These are phyloP conservation scores for Drosophila maculinotata DNA, from an alignment of 2,888 invertebrate species.

Conservation along the genomic window DNA sequence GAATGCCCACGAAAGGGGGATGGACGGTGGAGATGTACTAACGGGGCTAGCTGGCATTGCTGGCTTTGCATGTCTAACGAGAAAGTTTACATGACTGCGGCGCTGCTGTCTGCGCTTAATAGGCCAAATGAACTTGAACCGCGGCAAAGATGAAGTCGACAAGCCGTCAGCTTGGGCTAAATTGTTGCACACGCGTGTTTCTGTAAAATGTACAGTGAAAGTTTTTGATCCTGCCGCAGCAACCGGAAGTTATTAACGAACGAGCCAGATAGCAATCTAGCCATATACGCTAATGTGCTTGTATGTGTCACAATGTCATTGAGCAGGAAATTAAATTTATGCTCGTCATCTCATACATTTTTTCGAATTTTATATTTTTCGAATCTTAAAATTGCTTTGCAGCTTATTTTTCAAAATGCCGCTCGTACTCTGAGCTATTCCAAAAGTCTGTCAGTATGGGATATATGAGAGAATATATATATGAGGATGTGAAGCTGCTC, in stretches of 20 bases:
- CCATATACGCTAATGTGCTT: conserved; percentile 9
- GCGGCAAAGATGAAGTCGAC: conserved; percentile 35
- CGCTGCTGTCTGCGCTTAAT: conserved; percentile 65
- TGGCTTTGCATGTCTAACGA: conserved; percentile 62
- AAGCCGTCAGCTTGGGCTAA: conserved; percentile 31
- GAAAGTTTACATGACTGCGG: conserved; percentile 59
- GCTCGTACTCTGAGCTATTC: no score
- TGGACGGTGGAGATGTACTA: background rate
- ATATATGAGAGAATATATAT: no score
- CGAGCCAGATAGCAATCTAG: conserved; percentile 13
- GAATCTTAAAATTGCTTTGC: conserved; percentile 4
- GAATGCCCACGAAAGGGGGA: conserved; percentile 1
- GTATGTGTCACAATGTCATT: conserved; percentile 26
- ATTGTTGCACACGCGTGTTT: conserved; percentile 61
- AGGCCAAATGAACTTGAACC: conserved; percentile 76
- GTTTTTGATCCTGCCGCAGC: conserved; percentile 48
- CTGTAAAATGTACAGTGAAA: conserved; percentile 54
- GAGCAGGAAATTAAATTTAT: conserved; percentile 57
- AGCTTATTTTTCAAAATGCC: no score
- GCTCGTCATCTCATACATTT: conserved; percentile 30
- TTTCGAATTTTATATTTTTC: conserved; percentile 11
- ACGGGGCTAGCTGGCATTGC: background rate
- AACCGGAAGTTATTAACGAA: conserved; percentile 73
- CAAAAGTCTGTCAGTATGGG: no score
- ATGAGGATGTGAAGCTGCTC: no score